Conservation (phyloP, 2,797 vertebrate genomes). For the Florisuga fusca region DNA sequence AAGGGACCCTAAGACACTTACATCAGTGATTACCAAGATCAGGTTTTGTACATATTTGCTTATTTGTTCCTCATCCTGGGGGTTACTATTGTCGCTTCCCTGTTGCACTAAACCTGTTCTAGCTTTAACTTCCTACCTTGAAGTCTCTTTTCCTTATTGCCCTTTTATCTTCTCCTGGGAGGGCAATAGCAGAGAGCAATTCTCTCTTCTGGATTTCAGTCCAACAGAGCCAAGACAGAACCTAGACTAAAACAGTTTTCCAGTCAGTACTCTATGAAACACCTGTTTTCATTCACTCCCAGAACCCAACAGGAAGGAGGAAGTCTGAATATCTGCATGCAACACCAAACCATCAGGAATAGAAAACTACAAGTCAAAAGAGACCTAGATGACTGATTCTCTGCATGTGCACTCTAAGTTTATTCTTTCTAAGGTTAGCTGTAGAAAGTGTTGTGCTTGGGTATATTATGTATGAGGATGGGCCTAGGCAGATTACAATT, state of each 20-base stretch:
- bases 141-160: no score
- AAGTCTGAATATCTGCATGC: not conserved
- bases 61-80: no score
- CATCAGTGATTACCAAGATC: no score
- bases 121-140: no score
- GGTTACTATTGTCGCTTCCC: no score
- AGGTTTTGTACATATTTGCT: no score
- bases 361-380: not conserved
- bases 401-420: not conserved
- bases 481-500: conserved; percentile 24
- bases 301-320: not conserved
- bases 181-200: no score
- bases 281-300: not conserved
- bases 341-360: not conserved
- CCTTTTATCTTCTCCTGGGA: no score
- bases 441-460: not conserved
- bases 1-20: no score
- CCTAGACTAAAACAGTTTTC: not conserved
- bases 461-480: not conserved
- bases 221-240: no score
- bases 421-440: not conserved
- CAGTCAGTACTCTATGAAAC: not conserved
- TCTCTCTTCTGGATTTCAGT: no score
- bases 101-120: no score
- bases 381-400: not conserved